phyloP scores from a whole-genome alignment of 2,797 vertebrate genomes.

The Myripristis murdjan region DNA sequence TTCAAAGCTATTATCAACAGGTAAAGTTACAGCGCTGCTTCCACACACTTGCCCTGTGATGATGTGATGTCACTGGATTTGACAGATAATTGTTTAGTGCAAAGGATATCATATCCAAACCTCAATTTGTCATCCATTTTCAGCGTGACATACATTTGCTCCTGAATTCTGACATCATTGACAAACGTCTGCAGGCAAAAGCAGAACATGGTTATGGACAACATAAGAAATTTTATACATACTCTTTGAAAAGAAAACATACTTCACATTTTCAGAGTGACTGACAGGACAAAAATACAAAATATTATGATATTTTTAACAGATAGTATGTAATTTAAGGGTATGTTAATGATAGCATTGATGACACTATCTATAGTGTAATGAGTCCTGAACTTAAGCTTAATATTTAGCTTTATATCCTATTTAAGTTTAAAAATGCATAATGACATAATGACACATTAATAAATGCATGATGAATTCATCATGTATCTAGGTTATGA shows the following conservation, averaged over 20 bases:
- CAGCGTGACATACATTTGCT: conserved; percentile 95
- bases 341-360: too few relatives aligned
- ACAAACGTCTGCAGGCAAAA: conserved; percentile 92
- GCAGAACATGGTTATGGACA: conserved; percentile 19
- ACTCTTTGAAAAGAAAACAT: not conserved
- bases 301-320: not conserved
- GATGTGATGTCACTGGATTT: not conserved
- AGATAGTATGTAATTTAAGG: too few relatives aligned
- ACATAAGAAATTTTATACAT: not conserved
- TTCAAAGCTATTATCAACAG: conserved; percentile 50
- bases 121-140: conserved; percentile 95
- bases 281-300: not conserved
- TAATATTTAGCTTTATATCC: too few relatives aligned
- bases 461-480: too few relatives aligned
- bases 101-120: conserved; percentile 99
- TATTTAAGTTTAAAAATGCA: too few relatives aligned
- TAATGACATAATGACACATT: too few relatives aligned
- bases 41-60: conserved; percentile 36
- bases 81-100: not conserved
- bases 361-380: too few relatives aligned
- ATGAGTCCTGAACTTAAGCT: too few relatives aligned
- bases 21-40: conserved; percentile 63
- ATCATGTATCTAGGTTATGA: too few relatives aligned
- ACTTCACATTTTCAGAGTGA: too few relatives aligned
- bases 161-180: conserved; percentile 95